phyloP scores from a whole-genome alignment of 2,888 invertebrate species.

The Halictus ligatus region DNA sequence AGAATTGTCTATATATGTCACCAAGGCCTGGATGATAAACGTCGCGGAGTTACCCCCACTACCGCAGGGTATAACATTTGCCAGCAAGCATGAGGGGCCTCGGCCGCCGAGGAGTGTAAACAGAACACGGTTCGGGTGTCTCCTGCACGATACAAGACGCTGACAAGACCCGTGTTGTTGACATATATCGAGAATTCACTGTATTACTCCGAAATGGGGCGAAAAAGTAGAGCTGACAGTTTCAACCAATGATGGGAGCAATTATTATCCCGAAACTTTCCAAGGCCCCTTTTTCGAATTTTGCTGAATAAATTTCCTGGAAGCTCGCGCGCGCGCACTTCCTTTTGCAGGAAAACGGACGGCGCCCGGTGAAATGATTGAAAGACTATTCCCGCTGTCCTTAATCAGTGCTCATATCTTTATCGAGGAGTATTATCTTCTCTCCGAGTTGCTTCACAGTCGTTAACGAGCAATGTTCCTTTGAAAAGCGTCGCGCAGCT shows the following conservation, averaged over 20 bases:
- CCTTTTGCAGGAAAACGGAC: neutral
- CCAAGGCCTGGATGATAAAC: too few species aligned
- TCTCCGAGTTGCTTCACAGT: neutral
- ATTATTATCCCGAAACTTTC: constrained; percentile 7
- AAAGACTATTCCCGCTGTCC: neutral
- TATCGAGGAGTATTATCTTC: neutral
- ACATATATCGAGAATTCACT: too few species aligned
- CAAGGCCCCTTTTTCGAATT: constrained; percentile 37
- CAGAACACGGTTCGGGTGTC: too few species aligned
- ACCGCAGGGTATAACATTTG: too few species aligned
- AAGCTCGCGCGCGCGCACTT: too few species aligned
- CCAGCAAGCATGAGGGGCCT: too few species aligned
- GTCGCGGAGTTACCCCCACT: too few species aligned
- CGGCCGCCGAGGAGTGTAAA: too few species aligned
- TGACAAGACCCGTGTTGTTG: too few species aligned
- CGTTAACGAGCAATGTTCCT: neutral
- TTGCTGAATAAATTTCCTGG: constrained; percentile 47
- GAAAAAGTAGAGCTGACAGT: neutral
- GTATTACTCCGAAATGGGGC: neutral
- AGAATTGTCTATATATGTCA: too few species aligned
- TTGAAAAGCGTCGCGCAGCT: neutral
- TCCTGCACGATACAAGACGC: too few species aligned
- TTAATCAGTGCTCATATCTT: neutral
- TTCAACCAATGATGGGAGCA: neutral
- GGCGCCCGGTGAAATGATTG: constrained; percentile 1